These are phyloP conservation scores for Eulemur macaco DNA, from an alignment of 2,113 vertebrate species.

Conservation along the genomic window DNA sequence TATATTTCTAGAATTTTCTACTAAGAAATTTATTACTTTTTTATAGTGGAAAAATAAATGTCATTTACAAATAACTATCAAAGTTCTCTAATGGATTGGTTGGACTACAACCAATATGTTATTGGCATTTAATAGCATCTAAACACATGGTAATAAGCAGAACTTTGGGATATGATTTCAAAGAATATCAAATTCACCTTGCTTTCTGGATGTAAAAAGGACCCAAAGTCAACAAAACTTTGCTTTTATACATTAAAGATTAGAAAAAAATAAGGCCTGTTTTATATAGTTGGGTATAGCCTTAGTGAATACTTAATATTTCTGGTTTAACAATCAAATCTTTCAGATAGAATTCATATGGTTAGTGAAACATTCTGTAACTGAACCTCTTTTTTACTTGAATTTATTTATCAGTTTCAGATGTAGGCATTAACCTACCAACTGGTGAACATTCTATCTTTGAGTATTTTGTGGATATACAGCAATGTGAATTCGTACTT, in stretches of 20 bases:
- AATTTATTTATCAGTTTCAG: not conserved
- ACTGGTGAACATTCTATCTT: constrained; percentile 75
- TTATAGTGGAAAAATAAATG: not conserved
- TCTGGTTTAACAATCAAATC: constrained; percentile 18
- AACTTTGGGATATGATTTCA: not conserved
- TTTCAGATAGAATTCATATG: not conserved
- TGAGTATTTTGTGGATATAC: constrained; percentile 84
- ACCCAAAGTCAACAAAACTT: not conserved
- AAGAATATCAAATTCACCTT: not conserved
- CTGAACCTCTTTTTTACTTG: not conserved
- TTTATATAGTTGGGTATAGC: not conserved
- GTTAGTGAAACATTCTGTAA: not conserved
- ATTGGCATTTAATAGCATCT: not conserved
- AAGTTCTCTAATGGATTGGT: not conserved
- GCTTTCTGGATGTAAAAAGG: not conserved
- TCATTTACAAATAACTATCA: not conserved
- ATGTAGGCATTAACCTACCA: constrained; percentile 75
- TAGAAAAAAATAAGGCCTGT: not conserved
- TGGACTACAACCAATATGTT: not conserved
- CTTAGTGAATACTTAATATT: constrained; percentile 1
- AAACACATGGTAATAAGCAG: not conserved
- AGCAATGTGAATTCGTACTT: constrained; percentile 79
- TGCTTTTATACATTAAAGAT: not conserved
- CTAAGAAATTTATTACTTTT: not conserved
- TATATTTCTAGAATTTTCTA: not conserved